Conservation (phyloP, 2,888 invertebrate species). For the Catocala sponsa region DNA sequence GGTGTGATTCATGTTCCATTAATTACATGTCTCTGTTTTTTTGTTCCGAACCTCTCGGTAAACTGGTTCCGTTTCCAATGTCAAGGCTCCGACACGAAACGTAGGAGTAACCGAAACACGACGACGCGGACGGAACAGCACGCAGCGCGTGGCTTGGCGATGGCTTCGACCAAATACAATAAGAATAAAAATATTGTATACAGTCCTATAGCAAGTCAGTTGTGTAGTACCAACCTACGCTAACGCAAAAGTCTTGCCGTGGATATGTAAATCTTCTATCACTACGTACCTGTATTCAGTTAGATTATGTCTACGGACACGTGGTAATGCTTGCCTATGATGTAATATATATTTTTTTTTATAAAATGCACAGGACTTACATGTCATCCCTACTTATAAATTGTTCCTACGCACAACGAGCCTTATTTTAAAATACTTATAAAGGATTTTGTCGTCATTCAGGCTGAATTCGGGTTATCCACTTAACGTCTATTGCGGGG, state of each 20-base stretch:
- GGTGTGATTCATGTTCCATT: constrained; percentile 58
- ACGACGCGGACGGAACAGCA: neutral
- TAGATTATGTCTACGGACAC: too few species aligned
- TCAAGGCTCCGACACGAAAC: constrained; percentile 64
- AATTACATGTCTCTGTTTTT: constrained; percentile 59
- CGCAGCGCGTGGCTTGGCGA: neutral
- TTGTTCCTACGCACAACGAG: too few species aligned
- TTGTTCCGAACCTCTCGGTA: constrained; percentile 49
- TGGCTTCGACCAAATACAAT: constrained; percentile 14
- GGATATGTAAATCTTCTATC: too few species aligned
- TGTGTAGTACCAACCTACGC: neutral
- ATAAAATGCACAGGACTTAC: too few species aligned
- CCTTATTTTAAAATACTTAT: too few species aligned
- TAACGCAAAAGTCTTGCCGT: neutral
- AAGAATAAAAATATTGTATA: constrained; percentile 4
- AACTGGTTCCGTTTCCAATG: constrained; percentile 64
- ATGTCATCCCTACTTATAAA: too few species aligned
- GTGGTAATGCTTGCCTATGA: too few species aligned
- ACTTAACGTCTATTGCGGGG: too few species aligned
- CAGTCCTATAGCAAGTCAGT: neutral
- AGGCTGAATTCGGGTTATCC: too few species aligned
- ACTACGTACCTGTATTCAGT: too few species aligned
- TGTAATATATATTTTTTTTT: too few species aligned
- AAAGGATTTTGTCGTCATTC: too few species aligned
- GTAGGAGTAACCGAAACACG: constrained; percentile 25